Evolutionary conservation across 2,888 invertebrate species (phyloP).

Genomic region (Sarcophaga carnaria): DNA sequence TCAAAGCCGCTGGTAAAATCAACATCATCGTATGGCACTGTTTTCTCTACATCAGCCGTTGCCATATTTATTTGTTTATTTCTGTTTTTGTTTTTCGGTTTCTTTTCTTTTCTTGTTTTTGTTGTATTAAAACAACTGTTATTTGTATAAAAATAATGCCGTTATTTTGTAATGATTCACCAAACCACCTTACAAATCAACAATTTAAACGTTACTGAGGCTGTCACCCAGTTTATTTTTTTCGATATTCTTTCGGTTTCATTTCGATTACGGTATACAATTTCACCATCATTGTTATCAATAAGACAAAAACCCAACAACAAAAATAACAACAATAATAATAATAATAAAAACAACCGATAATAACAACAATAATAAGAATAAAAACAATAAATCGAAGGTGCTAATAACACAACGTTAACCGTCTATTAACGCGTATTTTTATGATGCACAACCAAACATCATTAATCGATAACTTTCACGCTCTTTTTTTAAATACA

Average conservation of each 20-base stretch:
- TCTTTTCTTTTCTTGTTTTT: neutral
- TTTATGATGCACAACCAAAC: neutral
- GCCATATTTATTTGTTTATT: conserved; percentile 30
- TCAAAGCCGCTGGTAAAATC: conserved; percentile 78
- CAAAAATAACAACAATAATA: too few relatives aligned
- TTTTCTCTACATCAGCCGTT: conserved; percentile 39
- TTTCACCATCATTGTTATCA: neutral
- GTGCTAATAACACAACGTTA: neutral
- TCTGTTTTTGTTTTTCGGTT: conserved; percentile 2
- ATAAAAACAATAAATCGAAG: neutral
- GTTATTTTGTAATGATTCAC: conserved; percentile 20
- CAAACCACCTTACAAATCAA: conserved; percentile 30
- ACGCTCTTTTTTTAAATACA: too few relatives aligned
- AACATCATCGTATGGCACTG: conserved; percentile 72
- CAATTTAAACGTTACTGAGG: conserved; percentile 28
- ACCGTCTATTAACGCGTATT: neutral
- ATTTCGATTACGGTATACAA: neutral
- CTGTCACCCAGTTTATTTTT: conserved; percentile 32
- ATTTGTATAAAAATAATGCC: neutral
- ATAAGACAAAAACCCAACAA: neutral
- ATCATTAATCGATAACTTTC: neutral
- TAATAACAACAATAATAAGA: neutral
- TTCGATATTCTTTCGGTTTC: neutral
- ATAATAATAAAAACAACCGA: too few relatives aligned
- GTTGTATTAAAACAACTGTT: neutral